These are phyloP conservation scores for Anastatus disparis DNA, from an alignment of 1,140 invertebrate species.

Conservation along the genomic window DNA sequence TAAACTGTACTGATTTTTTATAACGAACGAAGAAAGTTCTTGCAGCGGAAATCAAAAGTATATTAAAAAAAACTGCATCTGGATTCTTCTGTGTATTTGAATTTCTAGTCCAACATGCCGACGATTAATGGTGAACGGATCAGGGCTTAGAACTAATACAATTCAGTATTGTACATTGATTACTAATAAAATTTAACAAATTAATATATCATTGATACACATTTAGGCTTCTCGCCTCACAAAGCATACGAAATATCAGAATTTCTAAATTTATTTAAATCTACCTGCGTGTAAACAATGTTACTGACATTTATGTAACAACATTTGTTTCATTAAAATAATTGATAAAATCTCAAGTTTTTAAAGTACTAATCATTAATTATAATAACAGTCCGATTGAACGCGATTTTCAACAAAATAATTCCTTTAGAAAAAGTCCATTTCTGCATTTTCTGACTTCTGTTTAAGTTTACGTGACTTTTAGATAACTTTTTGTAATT, in stretches of 20 bases:
- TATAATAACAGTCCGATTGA: constrained; percentile 1
- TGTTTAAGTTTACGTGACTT: too few species aligned
- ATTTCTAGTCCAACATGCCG: constrained; percentile 45
- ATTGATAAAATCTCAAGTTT: not conserved
- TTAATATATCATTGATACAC: constrained; percentile 39
- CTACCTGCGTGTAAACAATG: not conserved
- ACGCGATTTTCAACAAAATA: not conserved
- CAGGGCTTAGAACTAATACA: constrained; percentile 56
- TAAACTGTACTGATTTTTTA: constrained; percentile 18
- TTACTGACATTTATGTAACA: constrained; percentile 15
- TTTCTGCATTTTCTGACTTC: not conserved
- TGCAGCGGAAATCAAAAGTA: constrained; percentile 27
- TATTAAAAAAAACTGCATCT: constrained; percentile 44
- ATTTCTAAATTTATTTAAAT: not conserved
- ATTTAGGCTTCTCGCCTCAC: constrained; percentile 1
- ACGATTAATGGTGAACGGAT: constrained; percentile 51
- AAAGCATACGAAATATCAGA: constrained; percentile 4
- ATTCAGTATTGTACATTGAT: constrained; percentile 52
- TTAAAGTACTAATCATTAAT: constrained; percentile 20
- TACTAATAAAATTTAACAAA: constrained; percentile 54
- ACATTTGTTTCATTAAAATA: constrained; percentile 15
- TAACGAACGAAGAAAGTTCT: not conserved
- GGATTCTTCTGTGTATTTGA: constrained; percentile 45
- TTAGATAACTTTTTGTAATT: too few species aligned
- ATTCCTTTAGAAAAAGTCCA: too few species aligned